Percentiles rank a stretch among this genome's conserved stretches.
phyloP scores from a whole-genome alignment of 2,888 invertebrate genomes.

The Megaustenia siamemsis region DNA sequence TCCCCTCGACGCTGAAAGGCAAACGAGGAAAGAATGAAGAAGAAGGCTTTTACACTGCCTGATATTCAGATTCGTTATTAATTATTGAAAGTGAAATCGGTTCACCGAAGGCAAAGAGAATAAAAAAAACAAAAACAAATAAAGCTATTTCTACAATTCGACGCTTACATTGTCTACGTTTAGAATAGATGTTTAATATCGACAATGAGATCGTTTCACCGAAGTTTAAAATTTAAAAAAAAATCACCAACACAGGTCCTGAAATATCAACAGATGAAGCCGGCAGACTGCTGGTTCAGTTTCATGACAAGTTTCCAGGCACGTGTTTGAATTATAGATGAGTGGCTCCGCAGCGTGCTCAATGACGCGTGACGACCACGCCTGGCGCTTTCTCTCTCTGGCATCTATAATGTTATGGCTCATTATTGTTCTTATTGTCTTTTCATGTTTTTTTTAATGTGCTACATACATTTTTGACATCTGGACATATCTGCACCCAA shows the following conservation, averaged over 20 bases:
- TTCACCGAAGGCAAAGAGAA: no score
- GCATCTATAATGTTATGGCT: neutral
- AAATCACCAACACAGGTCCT: neutral
- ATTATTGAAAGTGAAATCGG: no score
- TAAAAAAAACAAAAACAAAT: no score
- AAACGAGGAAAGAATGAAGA: no score
- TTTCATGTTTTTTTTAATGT: neutral
- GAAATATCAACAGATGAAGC: slow-evolving; percentile 25
- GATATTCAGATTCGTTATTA: no score
- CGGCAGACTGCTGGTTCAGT: neutral
- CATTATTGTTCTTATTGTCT: neutral
- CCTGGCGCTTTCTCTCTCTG: slow-evolving; percentile 29
- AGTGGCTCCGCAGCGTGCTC: neutral
- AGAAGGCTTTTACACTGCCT: no score
- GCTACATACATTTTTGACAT: slow-evolving; percentile 4
- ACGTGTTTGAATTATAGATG: slow-evolving; percentile 29
- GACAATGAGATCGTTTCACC: no score
- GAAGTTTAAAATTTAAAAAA: no score
- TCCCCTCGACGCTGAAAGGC: no score
- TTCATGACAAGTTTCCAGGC: neutral
- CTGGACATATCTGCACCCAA: neutral
- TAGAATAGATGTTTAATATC: no score
- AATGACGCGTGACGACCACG: slow-evolving; percentile 2
- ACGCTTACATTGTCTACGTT: no score
- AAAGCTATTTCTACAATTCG: no score